Percentiles rank a stretch among this genome's conserved stretches.
phyloP scores from a whole-genome alignment of 2,888 invertebrate species.

The Elysia crispata region DNA sequence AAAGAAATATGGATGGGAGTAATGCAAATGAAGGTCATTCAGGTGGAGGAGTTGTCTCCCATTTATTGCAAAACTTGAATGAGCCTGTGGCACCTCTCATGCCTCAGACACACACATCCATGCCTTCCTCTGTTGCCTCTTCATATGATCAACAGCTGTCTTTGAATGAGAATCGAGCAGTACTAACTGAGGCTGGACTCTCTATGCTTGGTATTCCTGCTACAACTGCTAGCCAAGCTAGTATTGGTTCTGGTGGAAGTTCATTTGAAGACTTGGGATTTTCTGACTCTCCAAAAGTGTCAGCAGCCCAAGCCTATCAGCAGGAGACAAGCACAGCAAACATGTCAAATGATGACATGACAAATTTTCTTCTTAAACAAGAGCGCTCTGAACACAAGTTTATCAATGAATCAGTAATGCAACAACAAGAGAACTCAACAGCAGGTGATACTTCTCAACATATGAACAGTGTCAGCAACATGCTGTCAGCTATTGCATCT shows the following conservation, averaged over 20 bases:
- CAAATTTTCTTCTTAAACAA: constrained; percentile 43
- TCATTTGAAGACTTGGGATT: too few species aligned
- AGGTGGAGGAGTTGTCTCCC: constrained; percentile 52
- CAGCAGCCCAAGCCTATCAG: neutral
- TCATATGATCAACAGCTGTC: neutral
- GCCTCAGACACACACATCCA: constrained; percentile 6
- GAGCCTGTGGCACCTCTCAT: constrained; percentile 58
- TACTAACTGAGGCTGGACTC: constrained; percentile 35
- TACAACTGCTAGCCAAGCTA: too few species aligned
- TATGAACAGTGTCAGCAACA: constrained; percentile 57
- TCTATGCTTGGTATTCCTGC: constrained; percentile 39
- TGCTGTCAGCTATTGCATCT: constrained; percentile 66
- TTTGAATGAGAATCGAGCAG: neutral
- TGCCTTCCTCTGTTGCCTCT: neutral
- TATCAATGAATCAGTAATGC: neutral
- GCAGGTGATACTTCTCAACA: neutral
- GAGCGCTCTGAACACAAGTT: constrained; percentile 37
- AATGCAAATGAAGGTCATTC: constrained; percentile 1
- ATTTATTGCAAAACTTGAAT: constrained; percentile 62
- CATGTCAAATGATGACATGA: constrained; percentile 41
- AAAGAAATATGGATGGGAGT: neutral
- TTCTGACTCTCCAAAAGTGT: neutral
- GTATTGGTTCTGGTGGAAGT: too few species aligned
- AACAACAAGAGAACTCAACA: neutral
- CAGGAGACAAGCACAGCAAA: neutral